Evolutionary conservation across 2,797 vertebrate genomes (phyloP).

Genomic region (Cheracebus regulus): DNA sequence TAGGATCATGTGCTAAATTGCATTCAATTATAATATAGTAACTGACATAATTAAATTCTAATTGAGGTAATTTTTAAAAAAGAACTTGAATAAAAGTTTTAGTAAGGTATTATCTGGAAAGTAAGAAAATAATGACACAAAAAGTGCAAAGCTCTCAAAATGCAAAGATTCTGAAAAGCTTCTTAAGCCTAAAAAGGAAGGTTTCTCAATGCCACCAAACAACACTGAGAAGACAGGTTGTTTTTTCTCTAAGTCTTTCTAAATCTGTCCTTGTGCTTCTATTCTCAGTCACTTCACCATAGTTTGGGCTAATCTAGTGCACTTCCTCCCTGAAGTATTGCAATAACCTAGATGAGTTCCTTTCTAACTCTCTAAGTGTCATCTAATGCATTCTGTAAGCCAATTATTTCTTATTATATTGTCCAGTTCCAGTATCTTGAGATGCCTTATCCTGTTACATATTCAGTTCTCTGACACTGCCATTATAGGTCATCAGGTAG

Average conservation of each 20-base stretch:
- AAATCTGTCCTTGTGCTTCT: background rate
- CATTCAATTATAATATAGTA: constrained; percentile 45
- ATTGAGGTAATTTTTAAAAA: background rate
- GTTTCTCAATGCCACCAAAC: background rate
- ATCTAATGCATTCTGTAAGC: background rate
- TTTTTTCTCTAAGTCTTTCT: background rate
- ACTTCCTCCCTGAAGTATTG: background rate
- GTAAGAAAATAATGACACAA: background rate
- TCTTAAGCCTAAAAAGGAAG: background rate
- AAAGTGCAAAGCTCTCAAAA: background rate
- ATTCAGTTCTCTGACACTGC: background rate
- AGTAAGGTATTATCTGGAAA: constrained; percentile 32
- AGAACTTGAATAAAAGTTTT: constrained; percentile 43
- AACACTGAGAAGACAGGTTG: background rate
- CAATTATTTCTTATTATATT: background rate
- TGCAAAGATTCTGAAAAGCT: background rate
- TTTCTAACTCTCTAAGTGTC: background rate
- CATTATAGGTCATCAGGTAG: background rate
- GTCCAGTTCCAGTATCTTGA: background rate
- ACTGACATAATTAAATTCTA: background rate
- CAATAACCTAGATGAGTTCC: background rate
- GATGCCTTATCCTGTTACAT: background rate
- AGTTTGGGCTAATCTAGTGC: background rate
- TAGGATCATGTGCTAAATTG: background rate
- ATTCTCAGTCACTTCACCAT: background rate